These are phyloP conservation scores for Epinephelus coioides DNA, from an alignment of 2,797 vertebrate genomes.

Conservation along the genomic window DNA sequence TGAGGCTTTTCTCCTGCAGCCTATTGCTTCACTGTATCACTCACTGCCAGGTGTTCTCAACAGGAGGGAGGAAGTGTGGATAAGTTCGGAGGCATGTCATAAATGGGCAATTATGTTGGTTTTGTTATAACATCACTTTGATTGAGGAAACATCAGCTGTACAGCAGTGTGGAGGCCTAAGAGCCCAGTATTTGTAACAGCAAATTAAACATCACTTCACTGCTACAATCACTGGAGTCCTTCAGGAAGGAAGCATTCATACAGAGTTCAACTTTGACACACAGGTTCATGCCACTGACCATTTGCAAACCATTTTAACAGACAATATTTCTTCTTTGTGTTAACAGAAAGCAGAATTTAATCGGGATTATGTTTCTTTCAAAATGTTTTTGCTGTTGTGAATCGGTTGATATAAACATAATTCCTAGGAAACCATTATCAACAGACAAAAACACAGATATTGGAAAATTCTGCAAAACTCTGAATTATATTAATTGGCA, in stretches of 20 bases:
- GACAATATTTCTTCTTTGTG: no score
- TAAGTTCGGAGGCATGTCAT: slow-evolving; percentile 48
- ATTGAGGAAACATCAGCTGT: slow-evolving; percentile 39
- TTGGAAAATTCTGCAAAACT: background rate
- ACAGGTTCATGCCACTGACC: background rate
- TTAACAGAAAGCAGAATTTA: background rate
- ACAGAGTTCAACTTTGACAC: background rate
- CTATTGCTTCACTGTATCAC: slow-evolving; percentile 74
- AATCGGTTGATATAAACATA: background rate
- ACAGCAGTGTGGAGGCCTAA: slow-evolving; percentile 4
- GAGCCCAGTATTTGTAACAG: slow-evolving; percentile 5
- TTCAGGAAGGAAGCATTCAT: background rate
- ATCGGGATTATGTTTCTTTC: background rate
- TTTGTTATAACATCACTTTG: slow-evolving; percentile 38
- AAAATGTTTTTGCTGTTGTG: no score
- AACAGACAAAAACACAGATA: background rate
- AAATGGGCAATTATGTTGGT: slow-evolving; percentile 49
- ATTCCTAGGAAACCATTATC: background rate
- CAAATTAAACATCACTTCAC: background rate
- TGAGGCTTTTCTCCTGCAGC: slow-evolving; percentile 70
- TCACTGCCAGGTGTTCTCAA: slow-evolving; percentile 72
- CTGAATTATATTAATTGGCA: background rate
- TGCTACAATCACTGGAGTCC: background rate
- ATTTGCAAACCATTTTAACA: background rate
- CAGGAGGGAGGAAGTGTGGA: slow-evolving; percentile 33